phyloP scores from a whole-genome alignment of 2,888 invertebrate species.

The Pedicia rivosa region DNA sequence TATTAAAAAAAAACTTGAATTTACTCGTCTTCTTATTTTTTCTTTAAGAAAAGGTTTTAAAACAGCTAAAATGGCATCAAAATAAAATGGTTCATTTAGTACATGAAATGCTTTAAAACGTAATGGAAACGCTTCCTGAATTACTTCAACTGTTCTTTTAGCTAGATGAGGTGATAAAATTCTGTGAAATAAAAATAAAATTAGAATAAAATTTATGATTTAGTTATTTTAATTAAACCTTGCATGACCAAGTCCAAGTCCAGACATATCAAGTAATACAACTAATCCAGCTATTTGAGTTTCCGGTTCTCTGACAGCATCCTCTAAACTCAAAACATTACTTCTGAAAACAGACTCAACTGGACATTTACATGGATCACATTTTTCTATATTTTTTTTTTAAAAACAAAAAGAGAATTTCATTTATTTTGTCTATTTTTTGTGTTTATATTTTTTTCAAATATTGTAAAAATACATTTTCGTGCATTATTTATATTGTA shows the following conservation, averaged over 20 bases:
- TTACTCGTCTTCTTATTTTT: conserved; percentile 40
- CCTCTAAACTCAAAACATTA: conserved; percentile 36
- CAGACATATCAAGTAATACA: conserved; percentile 29
- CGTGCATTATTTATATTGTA: not conserved
- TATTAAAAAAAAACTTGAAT: no score
- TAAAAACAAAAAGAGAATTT: no score
- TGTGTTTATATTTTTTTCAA: no score
- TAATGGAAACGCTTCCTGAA: conserved; percentile 44
- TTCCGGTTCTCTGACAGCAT: conserved; percentile 35
- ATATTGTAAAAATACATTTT: not conserved
- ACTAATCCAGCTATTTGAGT: conserved; percentile 34
- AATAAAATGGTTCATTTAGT: conserved; percentile 57
- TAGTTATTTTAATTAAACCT: no score
- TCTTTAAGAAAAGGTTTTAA: conserved; percentile 53
- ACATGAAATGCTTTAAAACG: conserved; percentile 53
- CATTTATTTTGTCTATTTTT: no score
- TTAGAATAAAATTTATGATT: not conserved
- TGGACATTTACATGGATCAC: conserved; percentile 30
- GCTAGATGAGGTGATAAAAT: conserved; percentile 33
- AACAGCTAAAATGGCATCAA: conserved; percentile 53
- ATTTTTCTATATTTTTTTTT: conserved; percentile 32
- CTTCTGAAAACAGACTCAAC: conserved; percentile 36
- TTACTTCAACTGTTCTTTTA: conserved; percentile 31
- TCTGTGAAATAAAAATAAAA: conserved; percentile 7
- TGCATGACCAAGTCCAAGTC: conserved; percentile 33